Evolutionary conservation across 1,140 invertebrate genomes (phyloP).

Genomic region (Halyomorpha halys): DNA sequence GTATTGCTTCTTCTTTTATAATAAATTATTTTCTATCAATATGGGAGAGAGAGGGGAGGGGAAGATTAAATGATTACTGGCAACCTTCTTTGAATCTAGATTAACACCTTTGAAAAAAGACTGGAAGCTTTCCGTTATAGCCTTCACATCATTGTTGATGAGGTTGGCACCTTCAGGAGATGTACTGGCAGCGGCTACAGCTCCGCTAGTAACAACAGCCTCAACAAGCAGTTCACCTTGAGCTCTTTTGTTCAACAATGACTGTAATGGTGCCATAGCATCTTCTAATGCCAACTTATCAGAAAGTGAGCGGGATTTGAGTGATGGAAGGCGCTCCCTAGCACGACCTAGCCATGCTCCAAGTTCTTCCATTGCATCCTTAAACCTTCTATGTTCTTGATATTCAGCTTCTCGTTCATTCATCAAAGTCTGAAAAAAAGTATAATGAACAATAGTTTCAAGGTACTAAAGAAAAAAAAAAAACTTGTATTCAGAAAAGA

Average conservation of each 20-base stretch:
- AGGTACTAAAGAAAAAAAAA: no score
- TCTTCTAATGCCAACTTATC: constrained; percentile 82
- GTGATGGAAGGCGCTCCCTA: constrained; percentile 75
- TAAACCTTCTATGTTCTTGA: constrained; percentile 75
- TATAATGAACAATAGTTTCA: not conserved
- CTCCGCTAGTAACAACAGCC: constrained; percentile 71
- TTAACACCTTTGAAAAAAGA: constrained; percentile 55
- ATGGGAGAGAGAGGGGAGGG: no score
- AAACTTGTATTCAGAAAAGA: no score
- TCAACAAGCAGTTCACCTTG: constrained; percentile 81
- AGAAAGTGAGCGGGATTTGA: constrained; percentile 71
- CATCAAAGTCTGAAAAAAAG: constrained; percentile 48
- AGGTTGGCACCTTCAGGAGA: constrained; percentile 60
- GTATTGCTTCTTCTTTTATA: no score
- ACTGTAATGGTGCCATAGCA: constrained; percentile 73
- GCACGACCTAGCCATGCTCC: constrained; percentile 73
- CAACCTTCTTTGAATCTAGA: not conserved
- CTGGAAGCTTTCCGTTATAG: constrained; percentile 73
- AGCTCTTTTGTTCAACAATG: constrained; percentile 76
- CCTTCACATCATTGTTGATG: constrained; percentile 74
- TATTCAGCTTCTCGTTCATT: constrained; percentile 73
- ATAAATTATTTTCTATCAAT: no score
- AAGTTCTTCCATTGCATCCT: constrained; percentile 80
- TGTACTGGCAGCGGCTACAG: constrained; percentile 74
- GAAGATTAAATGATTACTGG: no score